Conservation (phyloP, 2,888 invertebrate genomes). For the Acrobasis repandana region DNA sequence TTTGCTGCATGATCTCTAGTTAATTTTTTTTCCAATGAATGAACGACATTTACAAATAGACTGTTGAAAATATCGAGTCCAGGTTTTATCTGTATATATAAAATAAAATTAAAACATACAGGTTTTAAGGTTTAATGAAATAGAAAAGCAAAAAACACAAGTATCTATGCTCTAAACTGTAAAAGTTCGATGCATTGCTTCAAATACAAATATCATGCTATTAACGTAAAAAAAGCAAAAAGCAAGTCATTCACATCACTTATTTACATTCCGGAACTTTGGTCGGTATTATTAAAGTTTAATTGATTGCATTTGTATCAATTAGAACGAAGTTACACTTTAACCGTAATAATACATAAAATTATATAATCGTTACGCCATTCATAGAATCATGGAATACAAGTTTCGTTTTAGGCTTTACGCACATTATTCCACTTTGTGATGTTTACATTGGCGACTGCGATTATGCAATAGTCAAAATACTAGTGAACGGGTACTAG, state of each 20-base stretch:
- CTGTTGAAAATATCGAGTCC: too few species aligned
- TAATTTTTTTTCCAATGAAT: too few species aligned
- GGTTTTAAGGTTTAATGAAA: not conserved
- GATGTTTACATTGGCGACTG: too few species aligned
- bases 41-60: too few species aligned
- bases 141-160: too few species aligned
- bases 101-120: not conserved
- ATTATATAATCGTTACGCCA: not conserved
- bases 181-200: not conserved
- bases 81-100: not conserved
- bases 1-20: too few species aligned
- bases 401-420: not conserved
- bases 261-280: not conserved
- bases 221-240: not conserved
- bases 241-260: not conserved
- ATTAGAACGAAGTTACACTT: not conserved
- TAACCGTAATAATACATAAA: not conserved
- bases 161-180: too few species aligned
- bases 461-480: too few species aligned
- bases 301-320: slow-evolving; percentile 1
- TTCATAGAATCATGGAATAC: not conserved
- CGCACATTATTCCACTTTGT: too few species aligned
- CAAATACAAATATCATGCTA: not conserved
- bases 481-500: too few species aligned
- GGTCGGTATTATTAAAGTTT: not conserved